Base-by-base conservation (phyloP, 2,888 invertebrate genomes). In the Nezara viridula region DNA sequence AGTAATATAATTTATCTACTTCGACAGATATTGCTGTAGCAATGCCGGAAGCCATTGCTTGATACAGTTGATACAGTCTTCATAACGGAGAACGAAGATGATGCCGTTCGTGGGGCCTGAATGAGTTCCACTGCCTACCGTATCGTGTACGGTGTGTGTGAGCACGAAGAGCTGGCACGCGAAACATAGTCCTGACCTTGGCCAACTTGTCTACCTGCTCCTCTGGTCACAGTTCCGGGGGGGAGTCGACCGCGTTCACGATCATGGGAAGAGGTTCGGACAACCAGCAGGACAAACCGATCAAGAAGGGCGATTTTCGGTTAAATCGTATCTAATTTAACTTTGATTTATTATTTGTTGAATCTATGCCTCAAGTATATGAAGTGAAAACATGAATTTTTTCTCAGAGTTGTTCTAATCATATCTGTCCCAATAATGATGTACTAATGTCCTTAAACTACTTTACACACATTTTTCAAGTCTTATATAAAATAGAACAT, bases 121-220 rank as follows among this genome's bases (percentile, higher is more conserved):
- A 73, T 73, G 66, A 37, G 24, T 7, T 9, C 66, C 19, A 73
- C 21, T 37, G 32, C 66, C 21, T 73, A 14, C 66, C 66, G 66
- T 73, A 73, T 73, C 66, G 66, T 73, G 66, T 73, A 37, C 66
- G 66, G 66, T 73, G 81, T 81, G 81, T 47, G 81, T 81, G 81
- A 12, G 40, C 81, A 81, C 81, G 81, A 81, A 81, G 44, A 81
- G 24, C 81, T n/a, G 81, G 44, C 81, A 81, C 81, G 81, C 81
- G 81, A 81, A 81, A 81, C 81, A 47, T 40, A 12, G 44, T 19
- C 44, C 81, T 47, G 81, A 81, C 81, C 81, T 81, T 81, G 81
- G 81, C 81, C 81, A 81, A 81, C 81, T 81, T 44, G 81, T 81
- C 44, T 73, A 73, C 66, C 10, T 73, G 19, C 32, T 73, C 66